Conservation (phyloP, 2,113 vertebrate species). For the Dendrocopos noguchii region DNA sequence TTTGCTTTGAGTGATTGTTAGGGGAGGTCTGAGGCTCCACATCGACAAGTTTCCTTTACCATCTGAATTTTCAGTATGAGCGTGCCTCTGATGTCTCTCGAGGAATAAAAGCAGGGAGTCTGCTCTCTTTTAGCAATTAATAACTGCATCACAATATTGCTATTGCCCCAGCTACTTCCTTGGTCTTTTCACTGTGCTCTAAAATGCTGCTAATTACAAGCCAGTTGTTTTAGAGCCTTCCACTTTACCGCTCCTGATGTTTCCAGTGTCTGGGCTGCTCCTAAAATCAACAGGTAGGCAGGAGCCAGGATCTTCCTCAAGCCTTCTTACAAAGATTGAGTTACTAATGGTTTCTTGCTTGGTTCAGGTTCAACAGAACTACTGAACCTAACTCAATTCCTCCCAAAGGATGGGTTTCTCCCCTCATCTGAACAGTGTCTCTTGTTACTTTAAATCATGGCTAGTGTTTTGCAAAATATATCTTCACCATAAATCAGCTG, state of each 20-base stretch:
- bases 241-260: slow-evolving; percentile 7
- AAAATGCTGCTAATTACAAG: slow-evolving; percentile 54
- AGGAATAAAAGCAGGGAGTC: slow-evolving; percentile 47
- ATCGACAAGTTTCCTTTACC: slow-evolving; percentile 15
- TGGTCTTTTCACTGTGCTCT: slow-evolving; percentile 40
- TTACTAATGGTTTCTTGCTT: slow-evolving; percentile 69
- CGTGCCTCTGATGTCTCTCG: slow-evolving; percentile 18
- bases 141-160: slow-evolving; percentile 20
- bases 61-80: slow-evolving; percentile 41
- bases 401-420: slow-evolving; percentile 61
- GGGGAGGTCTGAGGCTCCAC: slow-evolving; percentile 29
- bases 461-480: slow-evolving; percentile 71
- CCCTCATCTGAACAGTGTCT: slow-evolving; percentile 59
- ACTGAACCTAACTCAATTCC: slow-evolving; percentile 71
- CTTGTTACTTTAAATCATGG: slow-evolving; percentile 75
- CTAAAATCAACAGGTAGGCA: slow-evolving; percentile 57
- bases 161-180: slow-evolving; percentile 42
- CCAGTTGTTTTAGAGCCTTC: not conserved
- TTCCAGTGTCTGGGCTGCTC: not conserved
- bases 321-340: slow-evolving; percentile 47
- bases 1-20: slow-evolving; percentile 54
- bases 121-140: slow-evolving; percentile 56
- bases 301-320: slow-evolving; percentile 39
- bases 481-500: slow-evolving; percentile 71
- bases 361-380: slow-evolving; percentile 71